phyloP scores from a whole-genome alignment of 2,113 vertebrate genomes.

The Mesocricetus auratus region DNA sequence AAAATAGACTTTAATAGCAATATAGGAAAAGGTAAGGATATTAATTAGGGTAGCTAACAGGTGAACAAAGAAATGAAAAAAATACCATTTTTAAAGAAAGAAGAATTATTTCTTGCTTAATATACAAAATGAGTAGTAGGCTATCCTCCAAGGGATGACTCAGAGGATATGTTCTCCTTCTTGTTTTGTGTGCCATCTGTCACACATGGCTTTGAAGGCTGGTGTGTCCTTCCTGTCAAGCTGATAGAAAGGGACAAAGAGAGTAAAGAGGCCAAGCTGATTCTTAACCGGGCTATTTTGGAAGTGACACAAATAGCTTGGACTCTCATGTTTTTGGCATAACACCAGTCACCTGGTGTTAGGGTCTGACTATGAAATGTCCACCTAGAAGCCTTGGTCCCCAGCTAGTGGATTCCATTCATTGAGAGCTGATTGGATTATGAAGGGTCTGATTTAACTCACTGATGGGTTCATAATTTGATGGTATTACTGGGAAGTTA shows the following conservation, averaged over 20 bases:
- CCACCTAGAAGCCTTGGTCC: neutral
- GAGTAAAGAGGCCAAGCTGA: neutral
- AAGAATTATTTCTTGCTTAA: conserved; percentile 9
- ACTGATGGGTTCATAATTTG: neutral
- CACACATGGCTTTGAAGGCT: neutral
- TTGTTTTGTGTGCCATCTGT: neutral
- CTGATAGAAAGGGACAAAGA: neutral
- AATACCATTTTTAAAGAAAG: neutral
- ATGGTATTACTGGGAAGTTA: neutral
- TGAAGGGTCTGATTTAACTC: neutral
- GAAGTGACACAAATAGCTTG: neutral
- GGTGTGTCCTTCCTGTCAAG: neutral
- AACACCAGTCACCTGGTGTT: neutral
- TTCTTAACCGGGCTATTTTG: conserved; percentile 18
- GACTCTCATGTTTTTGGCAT: neutral
- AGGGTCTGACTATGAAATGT: neutral
- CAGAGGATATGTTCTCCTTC: neutral
- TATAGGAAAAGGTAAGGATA: neutral
- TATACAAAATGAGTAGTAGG: neutral
- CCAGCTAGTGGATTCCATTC: neutral
- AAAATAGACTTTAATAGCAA: neutral
- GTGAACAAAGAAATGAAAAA: neutral
- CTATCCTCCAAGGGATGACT: neutral
- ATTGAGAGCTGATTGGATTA: neutral
- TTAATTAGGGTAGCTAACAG: neutral